phyloP scores from a whole-genome alignment of 2,113 vertebrate genomes.

The Heterotis niloticus region DNA sequence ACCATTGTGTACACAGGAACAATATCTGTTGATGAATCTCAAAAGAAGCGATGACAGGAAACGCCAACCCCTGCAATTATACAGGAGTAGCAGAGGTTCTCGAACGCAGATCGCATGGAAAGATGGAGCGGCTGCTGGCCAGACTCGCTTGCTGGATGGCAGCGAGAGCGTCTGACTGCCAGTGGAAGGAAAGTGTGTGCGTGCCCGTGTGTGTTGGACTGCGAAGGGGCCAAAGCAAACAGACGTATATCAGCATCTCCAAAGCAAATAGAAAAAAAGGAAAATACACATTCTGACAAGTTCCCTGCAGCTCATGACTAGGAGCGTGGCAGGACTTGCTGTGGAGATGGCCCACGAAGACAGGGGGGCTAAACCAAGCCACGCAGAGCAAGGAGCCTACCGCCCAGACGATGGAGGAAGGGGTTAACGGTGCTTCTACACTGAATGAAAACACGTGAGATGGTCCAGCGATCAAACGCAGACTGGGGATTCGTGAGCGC shows the following conservation, averaged over 20 bases:
- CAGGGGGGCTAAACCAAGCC: not conserved
- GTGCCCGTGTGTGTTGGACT: not conserved
- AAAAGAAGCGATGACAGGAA: not conserved
- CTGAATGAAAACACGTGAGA: slow-evolving; percentile 11
- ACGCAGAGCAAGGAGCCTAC: too few relatives aligned
- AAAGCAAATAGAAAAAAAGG: not conserved
- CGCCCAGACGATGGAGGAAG: too few relatives aligned
- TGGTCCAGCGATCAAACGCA: not conserved
- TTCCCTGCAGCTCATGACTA: not conserved
- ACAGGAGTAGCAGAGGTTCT: not conserved
- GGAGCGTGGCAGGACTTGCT: not conserved
- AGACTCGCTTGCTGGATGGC: not conserved
- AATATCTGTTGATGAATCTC: slow-evolving; percentile 1
- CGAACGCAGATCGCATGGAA: not conserved
- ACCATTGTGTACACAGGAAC: not conserved
- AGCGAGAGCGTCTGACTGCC: not conserved
- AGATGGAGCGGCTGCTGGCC: not conserved
- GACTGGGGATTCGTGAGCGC: not conserved
- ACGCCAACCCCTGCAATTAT: not conserved
- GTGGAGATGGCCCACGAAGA: not conserved
- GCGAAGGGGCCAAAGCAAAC: not conserved
- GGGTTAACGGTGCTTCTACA: not conserved
- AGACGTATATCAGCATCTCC: not conserved
- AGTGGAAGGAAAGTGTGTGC: not conserved
- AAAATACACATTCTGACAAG: not conserved